Evolutionary conservation across 2,113 vertebrate genomes (phyloP), one percentile per base, ranked within the genome.

Genomic region (Stomatorhinus ivindoensis): DNA sequence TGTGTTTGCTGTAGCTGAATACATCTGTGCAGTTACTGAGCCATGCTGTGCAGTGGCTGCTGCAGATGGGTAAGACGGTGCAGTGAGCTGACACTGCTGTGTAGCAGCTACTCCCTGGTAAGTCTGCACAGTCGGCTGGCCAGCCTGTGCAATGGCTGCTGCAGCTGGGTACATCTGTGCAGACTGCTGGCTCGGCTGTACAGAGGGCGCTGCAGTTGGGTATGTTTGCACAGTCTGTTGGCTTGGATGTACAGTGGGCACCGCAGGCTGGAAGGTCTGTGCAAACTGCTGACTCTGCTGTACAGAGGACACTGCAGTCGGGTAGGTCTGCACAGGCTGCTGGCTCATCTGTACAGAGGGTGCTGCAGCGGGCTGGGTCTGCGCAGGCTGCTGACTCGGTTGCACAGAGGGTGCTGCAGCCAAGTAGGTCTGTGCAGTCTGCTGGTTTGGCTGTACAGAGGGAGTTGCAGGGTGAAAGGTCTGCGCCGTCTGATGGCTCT

Each of bases 231-330:
- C 47, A 11, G 89, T 13, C 83, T 92, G 93, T 42, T 93, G 94
- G 91, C 51, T 91, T 87, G 92, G 93, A 91, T 93, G 92, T 92
- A 92, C 91, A 90, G 92, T 88, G 76, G 91, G 90, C 1, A 42
- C 31, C 48, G 3, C 91, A 89, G 90, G 86, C 91, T 44, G 42
- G 61, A 35, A 69, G 44, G 44, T 65, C 91, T 89, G 93, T 69
- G 88, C 91, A 91, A 88, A 80, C 89, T 91, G 94, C 91, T 92
- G 93, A 92, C 89, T 90, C 35, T 53, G 89, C 73, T 89, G 91
- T 46, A 90, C 90, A 88, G 90, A n/a, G 24, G 48, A 0, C 6
- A 10, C 48, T 86, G 10, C 84, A 50, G 84, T 1, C 15, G 11
- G 47, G 27, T 15, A 86, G 85, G 48, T 86, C 48, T 86, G 85